Base-by-base conservation (phyloP, 2,888 invertebrate genomes). In the Dastarcus helophoroides region DNA sequence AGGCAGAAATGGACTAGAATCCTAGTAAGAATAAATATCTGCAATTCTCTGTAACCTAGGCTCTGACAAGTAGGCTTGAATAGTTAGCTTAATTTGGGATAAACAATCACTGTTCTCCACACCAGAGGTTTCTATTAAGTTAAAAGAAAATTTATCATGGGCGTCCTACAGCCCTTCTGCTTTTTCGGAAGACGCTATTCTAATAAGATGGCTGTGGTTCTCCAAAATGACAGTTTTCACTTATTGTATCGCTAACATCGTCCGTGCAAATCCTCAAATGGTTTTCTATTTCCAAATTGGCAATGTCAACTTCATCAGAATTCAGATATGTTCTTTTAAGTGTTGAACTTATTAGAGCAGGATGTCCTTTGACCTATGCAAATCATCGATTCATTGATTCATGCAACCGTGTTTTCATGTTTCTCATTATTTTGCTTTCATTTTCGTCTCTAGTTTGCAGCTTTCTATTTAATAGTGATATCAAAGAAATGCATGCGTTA, bases 401-500 rank as follows among this genome's bases (percentile, higher is more conserved):
- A n/a, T 24, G 9, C 24, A 7, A 9, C 22, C 14, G 13, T 4
- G 4, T 22, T 29, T 29, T 29, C 26, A 26, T 26, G n/a, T 26
- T 26, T 3, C 9, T 26, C 26, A 4, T 15, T 3, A 14, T 14
- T 14, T 33, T 17, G 21, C 21, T 14, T 22, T 31, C 21, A 14
- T 21, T 31, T 31, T 21, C 7, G 25, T 24, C 12, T 14, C 25
- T 14, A 21, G 31, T 25, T 26, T 31, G 31, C 16, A 31, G 25
- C 14, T 9, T 31, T 9, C 25, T 11, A 12, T 19, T 27, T 24
- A 19, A 29, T 33, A 29, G 14, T 7, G 30, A 34, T 29, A 29
- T 29, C 14, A 22, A 19, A 8, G 30, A 36, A 9, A 36, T 24
- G 23, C 29, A 36, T 16, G 32, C 28, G 9, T 29, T 12, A 26